Base-by-base conservation (phyloP, 2,113 vertebrate genomes). In the Pseudois nayaur region DNA sequence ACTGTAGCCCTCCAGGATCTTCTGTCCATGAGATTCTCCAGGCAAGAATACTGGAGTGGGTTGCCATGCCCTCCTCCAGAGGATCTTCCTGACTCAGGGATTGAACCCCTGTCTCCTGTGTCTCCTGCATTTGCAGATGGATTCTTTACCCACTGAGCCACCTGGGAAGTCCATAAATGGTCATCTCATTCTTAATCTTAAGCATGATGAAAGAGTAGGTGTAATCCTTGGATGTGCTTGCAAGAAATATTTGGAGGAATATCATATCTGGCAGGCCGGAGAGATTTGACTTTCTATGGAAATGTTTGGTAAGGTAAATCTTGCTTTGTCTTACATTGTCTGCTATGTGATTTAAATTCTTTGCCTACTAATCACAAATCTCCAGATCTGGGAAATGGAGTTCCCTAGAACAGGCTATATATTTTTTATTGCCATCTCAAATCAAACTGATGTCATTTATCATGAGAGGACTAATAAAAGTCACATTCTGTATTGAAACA, bases 111-210 rank as follows among this genome's bases (percentile, higher is more conserved):
- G n/a, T 74, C 36, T 74, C 67, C 10, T 23, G 10, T 3, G 11
- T 40, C 67, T 74, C 67, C 21, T 74, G 10, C 36, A 25, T 74
- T 74, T 40, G n/a, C 21, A 40, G 36, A 36, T 43, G 40, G 6
- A 27, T 76, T 76, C 40, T 43, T 76, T 76, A 76, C 71, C 40
- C 36, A 43, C 36, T 43, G 21, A 74, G 12, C 71, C 23, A 76
- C 23, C 71, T 76, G 71, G 23, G 40, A 27, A 97, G 97, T 96
- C 91, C 97, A 60, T 94, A 89, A 97, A 92, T 98, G 94, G 98
- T 98, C 97, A 97, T 98, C 55, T 90, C 60, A 90, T 96, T 98
- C 89, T 94, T 98, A 85, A 85, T 97, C 92, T 95, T 67, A 60
- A 98, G 89, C 79, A 88, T 84, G 86, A 95, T 50, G 27, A 96